Evolutionary conservation across 53 echinoderm and acorn worm genomes (phyloP), one percentile per base, ranked within the genome.

Genomic region (Echinometra lucunter): DNA sequence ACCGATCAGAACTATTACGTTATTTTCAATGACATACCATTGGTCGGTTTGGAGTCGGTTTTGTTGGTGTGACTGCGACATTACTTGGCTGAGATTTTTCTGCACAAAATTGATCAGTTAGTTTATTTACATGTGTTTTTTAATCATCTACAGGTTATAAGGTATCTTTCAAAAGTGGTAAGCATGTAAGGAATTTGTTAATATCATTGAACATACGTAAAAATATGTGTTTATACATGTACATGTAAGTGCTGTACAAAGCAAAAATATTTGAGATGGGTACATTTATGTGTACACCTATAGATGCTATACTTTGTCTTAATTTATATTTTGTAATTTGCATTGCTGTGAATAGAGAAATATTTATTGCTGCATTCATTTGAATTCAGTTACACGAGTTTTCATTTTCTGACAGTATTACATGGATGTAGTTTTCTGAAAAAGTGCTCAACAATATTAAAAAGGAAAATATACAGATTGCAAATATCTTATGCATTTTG

Each of bases 291-390:
- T 40, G 78, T 78, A 78, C 17, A 40, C 19, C 42, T 0, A 78
- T 38, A 78, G 38, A 78, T 78, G 38, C 42, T 21, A 35, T 78
- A 78, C 78, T 78, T 78, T 78, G 38, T 78, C 7, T 78, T 78
- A 30, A 78, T 78, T 42, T 78, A 78, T 78, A 78, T 78, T 19
- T 40, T 21, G 78, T 78, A 78, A 42, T 42, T 40, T 78, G 78
- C 19, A 78, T 38, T 78, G 78, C 78, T 78, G 78, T 78, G 78
- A 78, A 40, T 78, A 78, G 78, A 78, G 38, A 78, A 78, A 78
- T 78, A 78, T 78, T 78, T 78, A 78, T 78, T 78, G 78, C 78
- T 78, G 78, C 78, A 21, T 78, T 78, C 40, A 78, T 35, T 34
- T 72, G 38, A 78, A 40, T 78, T 42, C 78, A 19, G 78, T 38